Evolutionary conservation across 2,888 invertebrate species (phyloP).

Genomic region (Apamea sordens): DNA sequence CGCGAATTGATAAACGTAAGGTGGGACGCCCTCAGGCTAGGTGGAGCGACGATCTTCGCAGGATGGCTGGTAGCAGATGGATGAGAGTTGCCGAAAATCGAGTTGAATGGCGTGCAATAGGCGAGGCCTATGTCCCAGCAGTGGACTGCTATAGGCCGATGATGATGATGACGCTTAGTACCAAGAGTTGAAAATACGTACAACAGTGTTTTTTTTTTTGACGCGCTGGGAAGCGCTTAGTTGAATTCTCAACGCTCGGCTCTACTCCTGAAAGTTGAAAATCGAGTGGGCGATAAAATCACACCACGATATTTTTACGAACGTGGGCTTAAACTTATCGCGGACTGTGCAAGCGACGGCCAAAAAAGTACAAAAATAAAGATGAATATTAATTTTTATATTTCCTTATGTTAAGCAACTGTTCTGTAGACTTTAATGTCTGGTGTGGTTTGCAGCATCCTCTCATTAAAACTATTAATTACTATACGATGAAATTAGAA

Average conservation of each 20-base stretch:
- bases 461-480: conserved; percentile 28
- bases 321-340: not conserved
- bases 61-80: no score
- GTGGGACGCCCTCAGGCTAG: no score
- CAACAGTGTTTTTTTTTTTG: not conserved
- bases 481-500: conserved; percentile 14
- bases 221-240: not conserved
- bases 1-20: no score
- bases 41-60: no score
- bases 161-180: not conserved
- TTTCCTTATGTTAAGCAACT: not conserved
- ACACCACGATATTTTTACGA: no score
- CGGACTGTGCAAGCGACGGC: accelerated
- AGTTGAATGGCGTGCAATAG: no score
- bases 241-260: not conserved
- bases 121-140: no score
- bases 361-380: not conserved
- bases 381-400: not conserved
- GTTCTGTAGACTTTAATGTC: conserved; percentile 3
- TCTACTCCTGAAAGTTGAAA: no score
- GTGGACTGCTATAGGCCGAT: no score
- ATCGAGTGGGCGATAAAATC: no score
- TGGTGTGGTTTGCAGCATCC: conserved; percentile 17
- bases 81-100: no score
- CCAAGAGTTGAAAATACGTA: not conserved